Conservation (phyloP, 2,888 invertebrate genomes). For the Leptinotarsa rubiginosa region DNA sequence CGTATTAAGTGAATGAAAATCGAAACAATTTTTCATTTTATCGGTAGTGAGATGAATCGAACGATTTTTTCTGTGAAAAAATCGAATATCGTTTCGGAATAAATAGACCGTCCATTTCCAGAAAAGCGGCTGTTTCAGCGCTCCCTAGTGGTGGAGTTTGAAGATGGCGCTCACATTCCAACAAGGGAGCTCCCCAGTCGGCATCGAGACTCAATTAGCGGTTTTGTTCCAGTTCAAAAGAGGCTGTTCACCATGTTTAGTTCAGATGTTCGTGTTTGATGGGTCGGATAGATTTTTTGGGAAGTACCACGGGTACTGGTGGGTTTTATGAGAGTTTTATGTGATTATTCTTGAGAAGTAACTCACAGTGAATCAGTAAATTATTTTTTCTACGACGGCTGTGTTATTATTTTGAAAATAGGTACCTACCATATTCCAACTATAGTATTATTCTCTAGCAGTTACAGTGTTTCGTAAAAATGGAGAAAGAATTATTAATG, state of each 20-base stretch:
- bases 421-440: background rate
- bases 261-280: background rate
- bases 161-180: background rate
- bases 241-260: background rate
- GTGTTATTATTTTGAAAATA: background rate
- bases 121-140: background rate
- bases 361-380: background rate
- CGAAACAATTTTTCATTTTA: constrained; percentile 8
- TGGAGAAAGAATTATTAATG: no score
- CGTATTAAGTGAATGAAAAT: constrained; percentile 1
- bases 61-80: constrained; percentile 16
- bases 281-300: background rate
- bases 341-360: background rate
- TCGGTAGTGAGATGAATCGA: background rate
- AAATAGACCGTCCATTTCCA: constrained; percentile 2
- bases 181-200: background rate
- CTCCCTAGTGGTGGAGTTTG: background rate
- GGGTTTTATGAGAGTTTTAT: background rate
- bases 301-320: background rate
- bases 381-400: constrained; percentile 1
- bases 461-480: no score
- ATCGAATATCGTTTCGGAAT: background rate
- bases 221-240: background rate
- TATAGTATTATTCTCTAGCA: no score
- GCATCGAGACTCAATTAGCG: background rate